Evolutionary conservation across 2,113 vertebrate species (phyloP).

Genomic region (Pluvianellus socialis): DNA sequence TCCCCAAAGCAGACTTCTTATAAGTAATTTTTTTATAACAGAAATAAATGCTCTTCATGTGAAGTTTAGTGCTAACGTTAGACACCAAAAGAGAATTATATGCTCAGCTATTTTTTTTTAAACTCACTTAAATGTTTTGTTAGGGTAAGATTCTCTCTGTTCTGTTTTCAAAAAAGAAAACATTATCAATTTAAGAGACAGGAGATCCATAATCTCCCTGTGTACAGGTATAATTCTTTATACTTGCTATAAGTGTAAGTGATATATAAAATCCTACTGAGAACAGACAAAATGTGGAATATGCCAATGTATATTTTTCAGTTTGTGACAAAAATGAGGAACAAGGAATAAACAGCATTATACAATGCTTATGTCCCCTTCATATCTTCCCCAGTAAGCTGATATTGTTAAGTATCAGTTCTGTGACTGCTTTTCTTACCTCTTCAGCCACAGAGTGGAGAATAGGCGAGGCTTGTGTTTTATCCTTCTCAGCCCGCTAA

Average conservation of each 20-base stretch:
- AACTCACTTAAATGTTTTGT: rapidly evolving
- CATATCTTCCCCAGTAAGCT: neutral
- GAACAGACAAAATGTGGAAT: neutral
- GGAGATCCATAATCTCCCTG: neutral
- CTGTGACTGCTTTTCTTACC: neutral
- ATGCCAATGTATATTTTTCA: neutral
- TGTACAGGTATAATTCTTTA: neutral
- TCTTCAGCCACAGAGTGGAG: neutral
- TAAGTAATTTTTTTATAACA: neutral
- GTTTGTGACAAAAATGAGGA: neutral
- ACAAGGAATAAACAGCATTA: neutral
- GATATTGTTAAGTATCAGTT: neutral
- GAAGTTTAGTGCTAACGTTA: neutral
- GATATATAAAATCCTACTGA: neutral
- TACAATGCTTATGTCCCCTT: neutral
- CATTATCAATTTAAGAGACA: neutral
- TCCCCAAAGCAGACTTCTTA: neutral
- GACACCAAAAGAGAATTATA: neutral
- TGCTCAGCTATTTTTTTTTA: neutral
- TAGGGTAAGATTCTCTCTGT: neutral
- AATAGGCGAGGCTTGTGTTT: neutral
- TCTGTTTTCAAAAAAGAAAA: neutral
- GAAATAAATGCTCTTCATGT: neutral
- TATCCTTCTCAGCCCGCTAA: neutral
- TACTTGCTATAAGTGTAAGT: neutral